Evolutionary conservation across 2,888 invertebrate species (phyloP).

Genomic region (Hirtodrosophila duncani): DNA sequence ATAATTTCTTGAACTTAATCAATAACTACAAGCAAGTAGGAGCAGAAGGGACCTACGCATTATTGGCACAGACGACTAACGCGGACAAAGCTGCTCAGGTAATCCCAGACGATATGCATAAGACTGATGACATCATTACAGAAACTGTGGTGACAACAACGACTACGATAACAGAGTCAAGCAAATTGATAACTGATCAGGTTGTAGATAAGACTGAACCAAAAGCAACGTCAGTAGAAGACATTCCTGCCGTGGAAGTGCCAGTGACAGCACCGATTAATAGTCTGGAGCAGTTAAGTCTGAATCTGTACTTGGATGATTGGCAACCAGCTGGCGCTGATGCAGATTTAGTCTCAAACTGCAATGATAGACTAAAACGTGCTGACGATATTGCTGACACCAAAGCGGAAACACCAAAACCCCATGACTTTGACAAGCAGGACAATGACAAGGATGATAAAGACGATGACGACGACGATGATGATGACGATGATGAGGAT

Average conservation of each 20-base stretch:
- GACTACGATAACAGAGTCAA: slow-evolving; percentile 49
- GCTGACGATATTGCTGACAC: slow-evolving; percentile 31
- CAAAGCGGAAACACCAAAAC: slow-evolving; percentile 46
- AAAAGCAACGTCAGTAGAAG: slow-evolving; percentile 54
- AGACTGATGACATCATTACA: slow-evolving; percentile 70
- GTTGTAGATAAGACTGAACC: slow-evolving; percentile 68
- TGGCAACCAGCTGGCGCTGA: slow-evolving; percentile 52
- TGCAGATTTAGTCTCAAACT: slow-evolving; percentile 36
- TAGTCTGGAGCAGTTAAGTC: slow-evolving; percentile 45
- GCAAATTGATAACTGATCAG: slow-evolving; percentile 42
- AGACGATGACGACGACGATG: slow-evolving; percentile 82
- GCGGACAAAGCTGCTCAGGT: slow-evolving; percentile 50
- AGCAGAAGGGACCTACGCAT: slow-evolving; percentile 34
- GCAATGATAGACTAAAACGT: slow-evolving; percentile 39
- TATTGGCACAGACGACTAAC: slow-evolving; percentile 21
- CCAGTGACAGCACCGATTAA: slow-evolving; percentile 16
- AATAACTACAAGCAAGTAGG: slow-evolving; percentile 34
- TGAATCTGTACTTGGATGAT: slow-evolving; percentile 64
- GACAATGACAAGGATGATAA: slow-evolving; percentile 78
- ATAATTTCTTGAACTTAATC: slow-evolving; percentile 47
- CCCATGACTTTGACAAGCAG: slow-evolving; percentile 42
- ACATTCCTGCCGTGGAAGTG: slow-evolving; percentile 54
- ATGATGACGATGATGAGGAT: slow-evolving; percentile 77
- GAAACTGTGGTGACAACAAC: slow-evolving; percentile 57
- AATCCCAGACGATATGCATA: slow-evolving; percentile 59